Percentiles rank a stretch among this genome's conserved stretches.
Evolutionary conservation across 1,140 invertebrate species (phyloP).

Genomic region (Listronotus oregonensis): DNA sequence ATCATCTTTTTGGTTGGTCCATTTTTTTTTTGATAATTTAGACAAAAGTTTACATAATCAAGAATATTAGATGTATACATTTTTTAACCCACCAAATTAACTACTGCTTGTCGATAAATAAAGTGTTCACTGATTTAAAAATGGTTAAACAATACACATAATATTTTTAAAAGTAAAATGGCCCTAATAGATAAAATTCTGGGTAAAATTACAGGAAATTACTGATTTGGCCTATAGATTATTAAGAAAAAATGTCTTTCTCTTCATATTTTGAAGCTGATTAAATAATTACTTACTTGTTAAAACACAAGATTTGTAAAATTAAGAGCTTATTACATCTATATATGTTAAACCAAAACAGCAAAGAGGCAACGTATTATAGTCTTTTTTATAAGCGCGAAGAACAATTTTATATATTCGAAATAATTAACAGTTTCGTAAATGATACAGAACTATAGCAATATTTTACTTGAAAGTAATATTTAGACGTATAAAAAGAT

Average conservation of each 20-base stretch:
- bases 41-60: conserved; percentile 2
- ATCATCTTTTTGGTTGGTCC: conserved; percentile 1
- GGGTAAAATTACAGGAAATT: conserved; percentile 29
- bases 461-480: no score
- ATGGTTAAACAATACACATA: conserved; percentile 29
- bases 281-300: background rate
- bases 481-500: no score
- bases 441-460: no score
- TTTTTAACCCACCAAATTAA: conserved; percentile 27
- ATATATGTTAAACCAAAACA: no score
- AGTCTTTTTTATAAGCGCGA: no score
- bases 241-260: conserved; percentile 7
- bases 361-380: no score
- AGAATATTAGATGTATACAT: background rate
- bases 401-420: no score
- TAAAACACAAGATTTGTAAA: no score
- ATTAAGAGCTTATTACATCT: no score
- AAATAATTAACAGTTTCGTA: no score
- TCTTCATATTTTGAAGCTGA: background rate
- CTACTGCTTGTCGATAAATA: background rate
- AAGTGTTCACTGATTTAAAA: conserved; percentile 7
- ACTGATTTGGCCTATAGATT: no score
- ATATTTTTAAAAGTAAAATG: conserved; percentile 19
- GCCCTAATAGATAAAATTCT: conserved; percentile 50
- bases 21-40: background rate